Evolutionary conservation across 2,888 invertebrate species (phyloP).

Genomic region (Drosophila sordidapex): DNA sequence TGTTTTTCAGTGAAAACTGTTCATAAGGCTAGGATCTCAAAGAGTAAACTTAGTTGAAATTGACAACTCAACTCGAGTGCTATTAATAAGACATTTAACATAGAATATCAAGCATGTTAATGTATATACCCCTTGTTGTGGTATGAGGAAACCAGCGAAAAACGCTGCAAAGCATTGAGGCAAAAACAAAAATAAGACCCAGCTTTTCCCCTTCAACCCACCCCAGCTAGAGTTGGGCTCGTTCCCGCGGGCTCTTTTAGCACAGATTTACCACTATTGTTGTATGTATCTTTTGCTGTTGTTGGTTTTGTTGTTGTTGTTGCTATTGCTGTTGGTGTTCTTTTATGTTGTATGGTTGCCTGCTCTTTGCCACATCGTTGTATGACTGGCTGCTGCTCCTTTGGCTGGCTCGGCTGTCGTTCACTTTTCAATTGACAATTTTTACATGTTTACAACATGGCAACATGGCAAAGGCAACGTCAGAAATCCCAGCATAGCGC

Average conservation of each 20-base stretch:
- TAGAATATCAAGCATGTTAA: not conserved
- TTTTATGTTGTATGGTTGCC: constrained; percentile 38
- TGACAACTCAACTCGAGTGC: not conserved
- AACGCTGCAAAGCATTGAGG: constrained; percentile 19
- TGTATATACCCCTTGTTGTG: constrained; percentile 11
- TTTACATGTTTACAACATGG: constrained; percentile 69
- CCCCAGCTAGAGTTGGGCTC: constrained; percentile 6
- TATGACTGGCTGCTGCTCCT: constrained; percentile 34
- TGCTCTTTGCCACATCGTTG: constrained; percentile 55
- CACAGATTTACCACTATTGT: constrained; percentile 56
- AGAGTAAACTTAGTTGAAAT: not conserved
- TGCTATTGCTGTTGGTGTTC: constrained; percentile 8
- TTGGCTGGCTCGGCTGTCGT: constrained; percentile 21
- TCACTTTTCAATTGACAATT: constrained; percentile 65
- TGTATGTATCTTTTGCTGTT: constrained; percentile 20
- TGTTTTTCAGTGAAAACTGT: not conserved
- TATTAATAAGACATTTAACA: not conserved
- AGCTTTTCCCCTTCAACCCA: not conserved
- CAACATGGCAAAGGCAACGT: constrained; percentile 53
- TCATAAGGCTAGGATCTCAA: not conserved
- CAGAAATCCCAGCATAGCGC: constrained; percentile 15
- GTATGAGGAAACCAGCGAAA: constrained; percentile 23
- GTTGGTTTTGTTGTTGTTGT: not conserved
- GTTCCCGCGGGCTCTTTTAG: constrained; percentile 53
- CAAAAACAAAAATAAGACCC: constrained; percentile 13